phyloP scores from a whole-genome alignment of 2,113 vertebrate genomes.

The Enhydra lutris region DNA sequence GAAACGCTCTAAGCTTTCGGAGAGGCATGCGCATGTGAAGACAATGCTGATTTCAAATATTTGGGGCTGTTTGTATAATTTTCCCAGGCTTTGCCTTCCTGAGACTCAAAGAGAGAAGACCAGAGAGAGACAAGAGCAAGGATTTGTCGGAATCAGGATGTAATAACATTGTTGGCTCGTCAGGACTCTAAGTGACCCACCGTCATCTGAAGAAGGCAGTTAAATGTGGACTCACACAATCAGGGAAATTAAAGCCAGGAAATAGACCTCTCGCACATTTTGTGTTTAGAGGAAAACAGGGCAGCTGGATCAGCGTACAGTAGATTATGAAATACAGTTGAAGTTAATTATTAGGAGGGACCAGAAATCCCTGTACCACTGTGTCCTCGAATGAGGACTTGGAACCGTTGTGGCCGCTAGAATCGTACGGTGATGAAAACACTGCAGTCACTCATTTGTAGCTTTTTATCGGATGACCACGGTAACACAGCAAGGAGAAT shows the following conservation, averaged over 20 bases:
- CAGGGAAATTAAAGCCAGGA: slow-evolving; percentile 54
- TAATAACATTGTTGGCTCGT: slow-evolving; percentile 67
- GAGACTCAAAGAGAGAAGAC: slow-evolving; percentile 56
- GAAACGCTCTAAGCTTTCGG: slow-evolving; percentile 75
- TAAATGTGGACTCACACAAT: slow-evolving; percentile 46
- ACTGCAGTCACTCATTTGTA: neutral
- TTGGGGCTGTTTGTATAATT: slow-evolving; percentile 81
- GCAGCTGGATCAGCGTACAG: neutral
- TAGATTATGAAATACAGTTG: neutral
- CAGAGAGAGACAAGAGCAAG: slow-evolving; percentile 50
- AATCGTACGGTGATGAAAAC: neutral
- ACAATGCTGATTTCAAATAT: slow-evolving; percentile 81
- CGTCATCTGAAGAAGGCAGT: slow-evolving; percentile 40
- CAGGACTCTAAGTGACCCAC: slow-evolving; percentile 42
- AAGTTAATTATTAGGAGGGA: slow-evolving; percentile 44
- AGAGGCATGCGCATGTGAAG: slow-evolving; percentile 62
- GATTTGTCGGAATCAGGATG: slow-evolving; percentile 65
- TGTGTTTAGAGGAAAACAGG: slow-evolving; percentile 12
- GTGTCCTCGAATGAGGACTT: neutral
- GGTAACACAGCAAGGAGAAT: neutral
- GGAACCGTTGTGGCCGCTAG: neutral
- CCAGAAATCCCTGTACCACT: slow-evolving; percentile 30
- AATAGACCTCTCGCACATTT: neutral
- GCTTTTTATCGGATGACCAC: neutral
- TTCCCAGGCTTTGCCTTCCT: slow-evolving; percentile 80